Base-by-base conservation (phyloP, 1,140 invertebrate species). In the Drosophila ercepeae region DNA sequence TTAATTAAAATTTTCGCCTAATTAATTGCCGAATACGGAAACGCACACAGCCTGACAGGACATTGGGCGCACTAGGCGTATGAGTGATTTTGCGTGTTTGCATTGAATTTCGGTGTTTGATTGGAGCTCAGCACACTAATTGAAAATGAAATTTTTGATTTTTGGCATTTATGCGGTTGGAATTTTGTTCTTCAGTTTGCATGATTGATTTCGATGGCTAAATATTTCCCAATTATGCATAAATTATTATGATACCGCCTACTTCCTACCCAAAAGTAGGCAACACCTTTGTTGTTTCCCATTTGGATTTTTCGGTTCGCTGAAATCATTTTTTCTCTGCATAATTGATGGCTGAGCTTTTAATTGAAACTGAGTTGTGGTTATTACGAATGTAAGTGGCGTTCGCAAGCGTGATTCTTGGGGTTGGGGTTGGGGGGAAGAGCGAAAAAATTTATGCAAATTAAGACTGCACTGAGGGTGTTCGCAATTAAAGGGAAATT, bases 1-100 rank as follows among this genome's bases (percentile, higher is more conserved):
- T 86, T 84, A 86, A 84, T 84, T 84, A 84, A 84, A 86, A 84
- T 79, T 86, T 76, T 61, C 63, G 59, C 63, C 75, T 81, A 84
- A 84, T 84, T 84, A 86, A 84, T 86, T 58, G 76, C 83, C 75
- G 59, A 81, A 86, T 59, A 51, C 21, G 48, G 44, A 49, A 57
- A 41, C 71, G 48, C 55, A 45, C 48, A 45, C 48, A 44, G 52
- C 41, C 68, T 73, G 68, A 68, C 53, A 83, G 73, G 53, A 78
- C 61, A 77, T 63, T 63, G 53, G 32, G 16, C 39, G 11, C 39
- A 59, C 71, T 9, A 29, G 75, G 76, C 81, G 81, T 76, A 84
- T 84, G 76, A 73, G 81, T 74, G 73, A 84, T 84, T 25, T 63
- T 44, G 27, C 21, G 27, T 27, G 55, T 59, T 49, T 65, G 18